Evolutionary conservation across 2,888 invertebrate genomes (phyloP), one percentile per base, ranked within the genome.

Genomic region (Apamea crenata): DNA sequence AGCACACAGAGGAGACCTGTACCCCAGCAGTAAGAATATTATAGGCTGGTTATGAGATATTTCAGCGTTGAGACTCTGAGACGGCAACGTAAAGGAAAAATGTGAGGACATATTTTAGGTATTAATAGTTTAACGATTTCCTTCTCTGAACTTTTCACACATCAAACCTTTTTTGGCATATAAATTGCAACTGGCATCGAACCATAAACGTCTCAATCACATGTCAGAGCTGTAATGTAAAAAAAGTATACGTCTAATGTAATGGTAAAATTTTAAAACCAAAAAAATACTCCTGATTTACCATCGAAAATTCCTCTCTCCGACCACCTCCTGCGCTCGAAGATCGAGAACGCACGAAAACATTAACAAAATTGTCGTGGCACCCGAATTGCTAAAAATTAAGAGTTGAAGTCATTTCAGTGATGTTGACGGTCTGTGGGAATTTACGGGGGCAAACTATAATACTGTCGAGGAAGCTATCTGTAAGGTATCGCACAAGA

Each of bases 131-230:
- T 7, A 18, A 32, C 21, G 69, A 10, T 12, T 40, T 5, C 25
- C 14, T 44, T 61, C 5, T 8, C 44, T 47, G 44, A 25, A 25
- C 18, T n/a, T 56, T 0, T 36, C 3, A 44, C 53, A 44, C 32
- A 56, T 36, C 36, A 56, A 53, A 36, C 8, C n/a, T 77, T 71
- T 65, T 70, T 61, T 50, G 4, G 14, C 1, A 0, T 25, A 21
- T 18, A 47, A 50, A 56, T 12, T 29, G 25, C 14, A 50, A 72
- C 83, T 82, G 83, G 83, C 78, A 78, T 18, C 25, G 2, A 65
- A 63, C 10, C 3, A 18, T 7, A 1, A 4, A 74, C n/a, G 47
- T 16, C 6, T 4, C 29, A 53, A 21, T 36, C 5, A n/a, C 12
- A 71, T 29, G 71, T 36, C 65, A 61, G 6, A 50, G 3, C 5